Base-by-base conservation (phyloP, 2,113 vertebrate species). In the Limanda limanda region DNA sequence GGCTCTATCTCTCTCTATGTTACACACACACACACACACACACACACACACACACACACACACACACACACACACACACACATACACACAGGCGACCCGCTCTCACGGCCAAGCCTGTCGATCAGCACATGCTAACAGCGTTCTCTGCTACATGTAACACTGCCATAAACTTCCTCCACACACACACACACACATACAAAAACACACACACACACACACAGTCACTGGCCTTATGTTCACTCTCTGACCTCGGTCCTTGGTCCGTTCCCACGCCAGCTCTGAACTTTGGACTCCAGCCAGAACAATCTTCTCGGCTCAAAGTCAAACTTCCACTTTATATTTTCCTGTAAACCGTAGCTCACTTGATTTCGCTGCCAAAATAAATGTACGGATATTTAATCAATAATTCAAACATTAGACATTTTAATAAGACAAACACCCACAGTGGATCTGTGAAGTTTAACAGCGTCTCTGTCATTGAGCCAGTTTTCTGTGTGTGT, bases 191-290 rank as follows among this genome's bases (percentile, higher is more conserved):
- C 62, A 59, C 66, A 63, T 56, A 45, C 55, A 74, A 73, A 59
- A 68, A 5, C 42, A 18, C 78, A 71, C 57, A 57, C 75, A 59
- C 64, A 62, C 60, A 67, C 85, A 82, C 66, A 66, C 13, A 82
- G 71, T 72, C 75, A 71, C 66, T 84, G 81, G 78, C 67, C 62
- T 83, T 70, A 40, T 84, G 78, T 91, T 71, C 75, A 69, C 66
- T 84, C 79, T 74, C 37, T 84, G 86, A 89, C 90, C 87, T 18
- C 48, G 27, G 60, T 54, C 75, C 73, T 54, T 65, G 71, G 68
- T 76, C 15, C 78, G 82, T 95, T 95, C 94, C 93, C 94, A 95
- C 90, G 88, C 74, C 88, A 87, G 84, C 12, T 51, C 80, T 92
- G 90, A 86, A 74, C 87, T 76, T 9, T 91, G 88, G 86, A 71